Conservation (phyloP, 2,797 vertebrate genomes). For the Anniella stebbinsi region DNA sequence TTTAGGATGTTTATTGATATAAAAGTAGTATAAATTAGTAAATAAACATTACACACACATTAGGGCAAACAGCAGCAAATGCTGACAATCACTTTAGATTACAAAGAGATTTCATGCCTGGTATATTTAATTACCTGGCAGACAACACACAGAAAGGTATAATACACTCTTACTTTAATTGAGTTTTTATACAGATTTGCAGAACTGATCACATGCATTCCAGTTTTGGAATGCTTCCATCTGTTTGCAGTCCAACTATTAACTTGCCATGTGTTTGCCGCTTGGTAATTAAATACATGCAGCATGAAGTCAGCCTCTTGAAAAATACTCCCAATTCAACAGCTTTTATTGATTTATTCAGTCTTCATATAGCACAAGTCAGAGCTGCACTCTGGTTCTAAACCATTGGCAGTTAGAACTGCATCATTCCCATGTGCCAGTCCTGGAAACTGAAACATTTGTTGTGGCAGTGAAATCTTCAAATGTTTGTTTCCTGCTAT, state of each 20-base stretch:
- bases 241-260: not conserved
- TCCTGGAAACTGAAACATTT: not conserved
- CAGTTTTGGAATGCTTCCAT: not conserved
- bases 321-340: not conserved
- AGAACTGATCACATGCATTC: not conserved
- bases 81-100: not conserved
- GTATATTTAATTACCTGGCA: constrained; percentile 5
- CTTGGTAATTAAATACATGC: not conserved
- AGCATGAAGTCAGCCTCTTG: not conserved
- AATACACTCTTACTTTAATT: not conserved
- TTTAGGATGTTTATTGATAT: no score
- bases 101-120: not conserved
- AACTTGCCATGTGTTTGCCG: not conserved
- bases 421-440: not conserved
- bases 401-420: not conserved
- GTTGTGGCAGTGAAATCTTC: not conserved
- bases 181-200: not conserved
- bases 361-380: not conserved
- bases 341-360: not conserved
- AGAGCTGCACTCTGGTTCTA: not conserved
- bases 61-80: not conserved
- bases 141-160: not conserved
- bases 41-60: not conserved
- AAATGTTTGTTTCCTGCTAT: not conserved
- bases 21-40: no score